Evolutionary conservation across 2,888 invertebrate species (phyloP), one percentile per base, ranked within the genome.

Genomic region (Lochmaea capreae): DNA sequence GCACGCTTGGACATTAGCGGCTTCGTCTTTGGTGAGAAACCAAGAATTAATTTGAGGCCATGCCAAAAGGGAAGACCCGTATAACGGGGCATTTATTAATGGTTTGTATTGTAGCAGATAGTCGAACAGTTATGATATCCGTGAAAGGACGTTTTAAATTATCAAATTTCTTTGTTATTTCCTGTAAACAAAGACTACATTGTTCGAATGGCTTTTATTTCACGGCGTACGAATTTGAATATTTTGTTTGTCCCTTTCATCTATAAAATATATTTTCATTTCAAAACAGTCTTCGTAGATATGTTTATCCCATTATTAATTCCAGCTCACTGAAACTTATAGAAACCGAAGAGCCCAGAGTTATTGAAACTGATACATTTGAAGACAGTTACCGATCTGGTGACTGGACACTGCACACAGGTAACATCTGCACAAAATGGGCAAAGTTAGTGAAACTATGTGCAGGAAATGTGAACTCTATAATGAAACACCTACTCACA

Each of bases 11-110:
- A 61, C 69, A 73, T 73, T 69, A 73, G 73, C 73, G 73, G 73
- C 70, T 46, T 70, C 61, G 70, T 54, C 73, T 66, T 73, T 70
- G 57, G 73, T 73, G 66, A 70, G 70, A 73, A 65, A 63, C 68
- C 69, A 69, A 73, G 66, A 70, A 73, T 73, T 73, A 73, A 73
- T 73, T 73, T 70, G 70, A 73, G 68, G 58, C 58, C 46, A 57
- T 65, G 65, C 71, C 71, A 71, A 71, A 71, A 57, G 70, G 70
- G 59, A 65, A 70, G 70, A 57, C 70, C 70, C 70, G 70, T 63
- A 70, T 65, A n/a, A n/a, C 63, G 54, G 52, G 65, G 71, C 71
- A 71, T 57, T 71, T 71, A 71, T 71, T 71, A 71, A 71, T 71
- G 71, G 65, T 43, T 71, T 58, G 65, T 71, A 71, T 71, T 71